Evolutionary conservation across 2,888 invertebrate genomes (phyloP).

Genomic region (Myopa testacea): DNA sequence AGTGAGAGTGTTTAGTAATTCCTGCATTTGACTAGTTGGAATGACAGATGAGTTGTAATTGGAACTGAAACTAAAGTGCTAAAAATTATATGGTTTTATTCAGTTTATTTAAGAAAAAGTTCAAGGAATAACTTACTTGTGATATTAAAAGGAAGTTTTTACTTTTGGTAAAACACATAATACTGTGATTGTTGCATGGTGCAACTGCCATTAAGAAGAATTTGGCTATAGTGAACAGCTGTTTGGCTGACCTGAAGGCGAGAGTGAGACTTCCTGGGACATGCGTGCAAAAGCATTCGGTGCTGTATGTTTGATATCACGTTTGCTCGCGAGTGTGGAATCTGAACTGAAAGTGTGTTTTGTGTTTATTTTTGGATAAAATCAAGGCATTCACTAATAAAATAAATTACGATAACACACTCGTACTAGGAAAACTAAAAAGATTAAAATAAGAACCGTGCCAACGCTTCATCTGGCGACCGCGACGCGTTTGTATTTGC

Average conservation of each 20-base stretch:
- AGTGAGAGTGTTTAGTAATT: constrained; percentile 25
- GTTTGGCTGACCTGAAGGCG: constrained; percentile 26
- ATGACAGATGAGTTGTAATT: constrained; percentile 30
- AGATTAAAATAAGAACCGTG: constrained; percentile 46
- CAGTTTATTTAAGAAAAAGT: neutral
- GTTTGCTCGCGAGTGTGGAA: constrained; percentile 36
- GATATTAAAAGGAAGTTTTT: constrained; percentile 22
- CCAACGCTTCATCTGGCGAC: constrained; percentile 36
- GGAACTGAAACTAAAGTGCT: constrained; percentile 5
- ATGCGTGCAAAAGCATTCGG: constrained; percentile 26
- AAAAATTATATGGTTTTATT: neutral
- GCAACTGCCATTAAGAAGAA: constrained; percentile 32
- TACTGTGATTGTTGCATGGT: neutral
- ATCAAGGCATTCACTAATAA: constrained; percentile 40
- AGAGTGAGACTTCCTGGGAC: constrained; percentile 38
- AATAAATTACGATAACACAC: constrained; percentile 35
- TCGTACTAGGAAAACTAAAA: constrained; percentile 44
- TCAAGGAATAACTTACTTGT: neutral
- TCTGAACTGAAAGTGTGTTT: constrained; percentile 51
- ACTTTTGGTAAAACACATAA: neutral
- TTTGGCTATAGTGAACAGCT: constrained; percentile 46
- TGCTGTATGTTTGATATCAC: constrained; percentile 21
- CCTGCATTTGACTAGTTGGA: constrained; percentile 17
- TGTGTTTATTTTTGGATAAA: constrained; percentile 57
- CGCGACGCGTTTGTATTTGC: constrained; percentile 28